A percentile compares a stretch with the other conserved stretches of the same genome.
phyloP scores from a whole-genome alignment of 2,888 invertebrate species.

The Thecophora atra region DNA sequence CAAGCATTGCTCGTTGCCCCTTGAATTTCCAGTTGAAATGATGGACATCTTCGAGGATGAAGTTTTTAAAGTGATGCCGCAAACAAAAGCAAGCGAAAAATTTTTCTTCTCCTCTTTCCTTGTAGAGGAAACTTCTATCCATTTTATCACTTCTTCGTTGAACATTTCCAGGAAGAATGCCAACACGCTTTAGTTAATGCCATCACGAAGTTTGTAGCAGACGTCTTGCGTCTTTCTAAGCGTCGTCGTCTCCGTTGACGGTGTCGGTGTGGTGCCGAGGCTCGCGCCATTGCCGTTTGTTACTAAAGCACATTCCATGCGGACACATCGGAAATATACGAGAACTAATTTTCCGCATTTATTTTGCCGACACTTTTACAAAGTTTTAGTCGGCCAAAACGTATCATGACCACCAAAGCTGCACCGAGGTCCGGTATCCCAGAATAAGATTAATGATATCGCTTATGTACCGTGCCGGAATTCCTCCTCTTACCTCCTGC shows the following conservation, averaged over 20 bases:
- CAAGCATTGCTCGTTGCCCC: too few relatives aligned
- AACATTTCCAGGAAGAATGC: background rate
- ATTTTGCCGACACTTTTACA: constrained; percentile 10
- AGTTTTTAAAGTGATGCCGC: constrained; percentile 9
- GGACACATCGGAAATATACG: background rate
- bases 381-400: background rate
- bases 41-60: background rate
- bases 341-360: constrained; percentile 21
- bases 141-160: constrained; percentile 17
- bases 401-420: constrained; percentile 5
- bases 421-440: constrained; percentile 11
- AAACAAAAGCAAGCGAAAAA: constrained; percentile 14
- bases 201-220: constrained; percentile 6
- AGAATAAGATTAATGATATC: constrained; percentile 28
- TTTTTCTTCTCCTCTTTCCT: constrained; percentile 6
- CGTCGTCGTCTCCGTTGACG: background rate
- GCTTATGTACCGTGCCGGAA: background rate
- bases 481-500: background rate
- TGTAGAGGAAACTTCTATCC: constrained; percentile 13
- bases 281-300: background rate
- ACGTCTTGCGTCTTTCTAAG: background rate
- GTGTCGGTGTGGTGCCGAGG: too few relatives aligned
- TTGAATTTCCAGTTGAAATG: background rate
- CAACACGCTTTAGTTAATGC: constrained; percentile 8
- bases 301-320: background rate